A percentile compares a stretch with the other conserved stretches of the same genome.
phyloP scores from a whole-genome alignment of 2,888 invertebrate species.

The Phytoseiulus persimilis region DNA sequence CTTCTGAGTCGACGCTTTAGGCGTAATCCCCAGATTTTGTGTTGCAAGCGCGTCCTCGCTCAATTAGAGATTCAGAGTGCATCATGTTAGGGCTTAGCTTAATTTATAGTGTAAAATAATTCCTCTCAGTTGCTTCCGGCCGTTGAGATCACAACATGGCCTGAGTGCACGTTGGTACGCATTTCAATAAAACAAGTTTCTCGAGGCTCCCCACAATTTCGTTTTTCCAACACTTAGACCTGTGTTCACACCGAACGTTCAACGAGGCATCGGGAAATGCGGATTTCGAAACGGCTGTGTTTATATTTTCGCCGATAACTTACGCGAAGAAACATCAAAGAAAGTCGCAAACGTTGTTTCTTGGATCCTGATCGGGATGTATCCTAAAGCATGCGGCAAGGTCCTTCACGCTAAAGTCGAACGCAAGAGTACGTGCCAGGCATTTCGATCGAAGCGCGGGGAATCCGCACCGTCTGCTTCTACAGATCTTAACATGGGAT shows the following conservation, averaged over 20 bases:
- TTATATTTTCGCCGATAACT: not conserved
- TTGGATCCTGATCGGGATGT: not conserved
- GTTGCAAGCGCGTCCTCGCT: not conserved
- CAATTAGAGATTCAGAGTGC: not conserved
- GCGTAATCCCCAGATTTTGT: not conserved
- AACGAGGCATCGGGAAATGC: not conserved
- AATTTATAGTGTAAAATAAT: not conserved
- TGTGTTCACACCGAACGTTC: not conserved
- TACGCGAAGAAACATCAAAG: not conserved
- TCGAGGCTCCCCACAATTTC: not conserved
- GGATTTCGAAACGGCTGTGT: not conserved
- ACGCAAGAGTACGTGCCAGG: too few relatives aligned
- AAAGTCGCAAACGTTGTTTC: not conserved
- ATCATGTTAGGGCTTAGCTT: not conserved
- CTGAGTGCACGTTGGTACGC: not conserved
- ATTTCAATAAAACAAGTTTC: not conserved
- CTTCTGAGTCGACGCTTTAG: not conserved
- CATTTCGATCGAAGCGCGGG: too few relatives aligned
- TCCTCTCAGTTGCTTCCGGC: not conserved
- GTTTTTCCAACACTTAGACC: not conserved
- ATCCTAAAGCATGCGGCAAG: too few relatives aligned
- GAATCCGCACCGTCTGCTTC: too few relatives aligned
- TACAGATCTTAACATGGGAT: too few relatives aligned
- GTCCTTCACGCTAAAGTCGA: too few relatives aligned
- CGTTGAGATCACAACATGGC: not conserved